Evolutionary conservation across 2,113 vertebrate species (phyloP), one percentile per base, ranked within the genome.

Genomic region (Engystomops pustulosus): DNA sequence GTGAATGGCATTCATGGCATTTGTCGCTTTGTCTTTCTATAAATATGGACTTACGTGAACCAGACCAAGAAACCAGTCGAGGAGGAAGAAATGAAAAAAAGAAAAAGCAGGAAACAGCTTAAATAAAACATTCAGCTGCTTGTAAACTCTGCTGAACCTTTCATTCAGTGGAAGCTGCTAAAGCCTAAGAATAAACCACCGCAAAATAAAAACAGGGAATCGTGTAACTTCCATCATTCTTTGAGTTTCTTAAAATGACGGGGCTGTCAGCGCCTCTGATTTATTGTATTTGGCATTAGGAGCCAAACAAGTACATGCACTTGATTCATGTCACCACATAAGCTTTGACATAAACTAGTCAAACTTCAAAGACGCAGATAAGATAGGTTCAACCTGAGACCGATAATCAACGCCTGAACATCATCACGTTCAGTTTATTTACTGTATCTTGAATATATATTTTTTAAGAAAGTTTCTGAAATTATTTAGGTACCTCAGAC

Each of bases 261-360:
- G 23, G 25, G 11, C 38, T 68, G 81, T 84, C 72, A 51, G 72
- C 72, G 44, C 55, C 60, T 76, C 34, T 47, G 72, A 68, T 77
- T 77, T 53, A 68, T 68, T 77, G 38, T 7, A 18, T 30, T 65
- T 65, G 55, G 44, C 44, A 67, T 60, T 75, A 83, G 58, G 58
- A 45, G 30, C 20, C 18, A 49, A 60, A 76, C 34, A 60, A 82
- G 72, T 25, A 71, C 30, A 25, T 67, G 55, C 45, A 55, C 81
- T 77, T 68, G 58, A 47, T 65, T 47, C 81, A 49, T 77, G 81
- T 84, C 81, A 84, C 49, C 81, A 83, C 60, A 12, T 74, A 65
- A 51, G 71, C 71, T 84, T 68, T 68, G 17, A 65, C 20, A 77
- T 49, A 49, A 83, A 44, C 53, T 75, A 49, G 20, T 25, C n/a